phyloP scores from a whole-genome alignment of 2,888 invertebrate genomes.

The Dromius quadrimaculatus region DNA sequence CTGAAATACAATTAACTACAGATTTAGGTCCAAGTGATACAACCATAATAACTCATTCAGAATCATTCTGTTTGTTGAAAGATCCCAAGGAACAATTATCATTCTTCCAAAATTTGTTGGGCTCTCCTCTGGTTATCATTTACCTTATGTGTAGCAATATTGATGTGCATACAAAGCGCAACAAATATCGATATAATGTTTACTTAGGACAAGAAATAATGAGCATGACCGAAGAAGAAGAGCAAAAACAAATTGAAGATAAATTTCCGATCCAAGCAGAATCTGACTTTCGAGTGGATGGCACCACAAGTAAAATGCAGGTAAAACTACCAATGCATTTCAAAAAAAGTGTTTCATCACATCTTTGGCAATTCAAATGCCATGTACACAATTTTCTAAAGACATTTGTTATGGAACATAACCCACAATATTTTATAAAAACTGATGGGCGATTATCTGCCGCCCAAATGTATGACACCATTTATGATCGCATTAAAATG shows the following conservation, averaged over 20 bases:
- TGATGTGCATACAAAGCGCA: conserved; percentile 68
- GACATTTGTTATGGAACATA: conserved; percentile 68
- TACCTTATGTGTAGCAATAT: conserved; percentile 70
- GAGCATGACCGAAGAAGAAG: not conserved
- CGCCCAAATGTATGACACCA: conserved; percentile 68
- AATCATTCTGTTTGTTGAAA: conserved; percentile 56
- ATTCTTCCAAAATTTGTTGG: conserved; percentile 61
- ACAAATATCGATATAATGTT: conserved; percentile 61
- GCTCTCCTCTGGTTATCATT: conserved; percentile 67
- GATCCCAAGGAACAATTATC: conserved; percentile 62
- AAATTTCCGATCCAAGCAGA: conserved; percentile 6
- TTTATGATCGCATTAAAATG: conserved; percentile 66
- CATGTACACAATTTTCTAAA: conserved; percentile 68
- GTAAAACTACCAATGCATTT: conserved; percentile 69
- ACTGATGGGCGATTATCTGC: conserved; percentile 70
- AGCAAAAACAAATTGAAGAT: not conserved
- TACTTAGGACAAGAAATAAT: conserved; percentile 58
- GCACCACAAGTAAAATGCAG: conserved; percentile 65
- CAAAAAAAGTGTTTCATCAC: conserved; percentile 65
- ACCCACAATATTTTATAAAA: conserved; percentile 71
- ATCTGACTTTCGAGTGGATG: conserved; percentile 15
- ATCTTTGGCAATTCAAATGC: conserved; percentile 69
- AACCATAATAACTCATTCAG: conserved; percentile 33
- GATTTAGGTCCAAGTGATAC: conserved; percentile 41
- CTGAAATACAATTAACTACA: conserved; percentile 10